Base-by-base conservation (phyloP, 2,888 invertebrate species). In the Spilarctia lutea region DNA sequence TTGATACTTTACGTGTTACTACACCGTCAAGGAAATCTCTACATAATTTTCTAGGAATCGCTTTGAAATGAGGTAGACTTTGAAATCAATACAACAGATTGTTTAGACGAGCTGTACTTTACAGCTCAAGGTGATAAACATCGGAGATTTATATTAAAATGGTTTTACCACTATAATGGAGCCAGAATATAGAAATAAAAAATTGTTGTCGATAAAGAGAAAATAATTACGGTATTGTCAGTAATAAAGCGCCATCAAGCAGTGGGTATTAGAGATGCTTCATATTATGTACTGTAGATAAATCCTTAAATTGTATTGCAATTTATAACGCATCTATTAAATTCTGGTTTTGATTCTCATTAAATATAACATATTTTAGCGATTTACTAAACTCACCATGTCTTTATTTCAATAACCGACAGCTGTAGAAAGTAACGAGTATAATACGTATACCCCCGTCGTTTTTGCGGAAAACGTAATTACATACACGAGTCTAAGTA, bases 391-490 rank as follows among this genome's bases (percentile, higher is more conserved):
- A 77, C 77, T 81, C 75, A 77, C 77, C 76, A 82, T 81, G 74
- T 73, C 83, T 83, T 84, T 83, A 80, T 79, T 78, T 79, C 75
- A 81, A 81, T 79, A 79, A 68, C 78, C 75, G 77, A 81, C 85
- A 85, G 83, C 85, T 85, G 87, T 81, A 81, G 75, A 76, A 81
- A 81, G 81, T 84, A 84, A 75, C 79, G 76, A 78, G 83, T 82
- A 84, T 81, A 82, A 82, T 79, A 78, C 75, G 72, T 67, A 73
- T 74, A 83, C 78, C 74, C 80, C 74, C 71, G 77, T 78, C 18
- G 83, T 86, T 85, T 85, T 82, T 86, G 84, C 85, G 75, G 78
- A 76, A 74, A 73, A 81, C 77, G 79, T 83, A 87, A 88, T 88
- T 87, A 89, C 83, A 85, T 81, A 78, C 77, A 82, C 79, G 78